Base-by-base conservation (phyloP, 2,888 invertebrate species). In the Amblyjoppa proteus region DNA sequence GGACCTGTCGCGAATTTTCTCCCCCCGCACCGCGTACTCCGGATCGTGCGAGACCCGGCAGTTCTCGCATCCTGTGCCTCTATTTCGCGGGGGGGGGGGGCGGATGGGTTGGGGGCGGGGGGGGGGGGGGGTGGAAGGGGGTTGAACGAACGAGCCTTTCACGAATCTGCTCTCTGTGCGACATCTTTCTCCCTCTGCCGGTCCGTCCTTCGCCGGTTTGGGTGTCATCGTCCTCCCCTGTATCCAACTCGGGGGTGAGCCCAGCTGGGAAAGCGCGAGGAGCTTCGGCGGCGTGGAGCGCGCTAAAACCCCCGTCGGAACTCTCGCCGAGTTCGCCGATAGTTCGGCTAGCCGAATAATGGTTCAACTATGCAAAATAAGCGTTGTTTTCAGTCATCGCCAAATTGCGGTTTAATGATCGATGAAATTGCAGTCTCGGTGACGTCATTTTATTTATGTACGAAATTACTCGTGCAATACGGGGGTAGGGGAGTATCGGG, bases 1-100 rank as follows among this genome's bases (percentile, higher is more conserved):
- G 91, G 90, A 86, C 83, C 85, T 85, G 89, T 89, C 89, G 90
- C 88, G 86, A 91, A 91, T 89, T 90, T 91, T 88, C 89, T 85
- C 34, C 68, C 31, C 45, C 53, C 53, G 11, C 58, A 28, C 31
- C 53, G 78, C 31, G 77, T 68, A 56, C 53, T 13, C 77, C 81
- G 80, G 76, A 81, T 86, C 88, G 87, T 81, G 82, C 76, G 77
- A 69, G 70, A 13, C 76, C 83, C 85, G 83, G 16, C 53, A 61
- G 81, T 83, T 83, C 41, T 84, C 41, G 11, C 74, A 66, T 56
- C 83, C 79, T 82, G 69, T 82, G 85, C 82, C 53, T 61, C 73
- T 11, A 41, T 66, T 81, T 81, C 20, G 13, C 77, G 80, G 71
- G 82, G 41, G 71, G 82, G 41, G 2, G 38, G 9, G 20, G 20